Evolutionary conservation across 2,113 vertebrate genomes (phyloP).

Genomic region (Microcebus jonahi): DNA sequence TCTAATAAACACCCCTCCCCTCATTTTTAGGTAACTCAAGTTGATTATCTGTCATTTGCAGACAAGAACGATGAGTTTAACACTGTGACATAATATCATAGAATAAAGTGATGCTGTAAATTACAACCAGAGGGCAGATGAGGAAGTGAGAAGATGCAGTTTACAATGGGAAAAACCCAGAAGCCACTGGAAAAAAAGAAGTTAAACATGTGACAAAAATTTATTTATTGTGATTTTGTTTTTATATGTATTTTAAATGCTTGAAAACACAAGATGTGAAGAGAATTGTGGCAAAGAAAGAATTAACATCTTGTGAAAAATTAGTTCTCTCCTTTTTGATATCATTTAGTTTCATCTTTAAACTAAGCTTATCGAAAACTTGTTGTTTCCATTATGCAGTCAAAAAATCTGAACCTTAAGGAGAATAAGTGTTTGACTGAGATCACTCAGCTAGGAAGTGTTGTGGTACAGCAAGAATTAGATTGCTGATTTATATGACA

Average conservation of each 20-base stretch:
- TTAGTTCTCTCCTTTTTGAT: background rate
- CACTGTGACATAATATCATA: background rate
- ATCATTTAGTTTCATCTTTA: background rate
- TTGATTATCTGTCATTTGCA: conserved; percentile 37
- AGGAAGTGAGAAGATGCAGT: background rate
- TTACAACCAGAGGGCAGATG: background rate
- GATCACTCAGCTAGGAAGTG: background rate
- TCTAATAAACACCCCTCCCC: background rate
- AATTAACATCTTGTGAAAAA: background rate
- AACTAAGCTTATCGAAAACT: background rate
- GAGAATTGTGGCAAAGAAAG: background rate
- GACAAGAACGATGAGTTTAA: background rate
- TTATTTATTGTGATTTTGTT: background rate
- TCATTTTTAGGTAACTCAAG: background rate
- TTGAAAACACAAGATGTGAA: background rate
- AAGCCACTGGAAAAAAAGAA: background rate
- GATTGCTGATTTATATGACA: background rate
- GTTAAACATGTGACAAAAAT: background rate
- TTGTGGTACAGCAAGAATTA: background rate
- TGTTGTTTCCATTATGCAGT: background rate
- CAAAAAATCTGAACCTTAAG: background rate
- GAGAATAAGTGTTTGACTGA: background rate
- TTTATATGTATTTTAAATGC: background rate
- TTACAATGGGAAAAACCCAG: background rate
- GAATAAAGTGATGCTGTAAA: background rate